Evolutionary conservation across 30 jellyfish, hydroid and myxozoan genomes (phyloP).

Genomic region (Rhopilema esculentum): DNA sequence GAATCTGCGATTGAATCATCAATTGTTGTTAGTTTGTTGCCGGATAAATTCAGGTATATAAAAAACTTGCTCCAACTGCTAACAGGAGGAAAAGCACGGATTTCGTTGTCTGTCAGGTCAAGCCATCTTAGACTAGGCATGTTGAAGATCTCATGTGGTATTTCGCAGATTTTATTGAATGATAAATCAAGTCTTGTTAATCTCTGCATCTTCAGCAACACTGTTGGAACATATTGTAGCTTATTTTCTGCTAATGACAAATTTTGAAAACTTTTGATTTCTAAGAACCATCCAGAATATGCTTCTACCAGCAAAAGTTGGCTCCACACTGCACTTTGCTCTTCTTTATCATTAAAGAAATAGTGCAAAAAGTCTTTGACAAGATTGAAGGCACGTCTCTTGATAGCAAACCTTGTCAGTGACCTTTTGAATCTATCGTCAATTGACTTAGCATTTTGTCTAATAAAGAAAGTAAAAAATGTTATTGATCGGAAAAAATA

Average conservation of each 20-base stretch:
- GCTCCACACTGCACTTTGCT: not conserved
- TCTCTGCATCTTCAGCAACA: not conserved
- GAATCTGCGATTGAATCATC: not conserved
- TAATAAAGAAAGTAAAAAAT: not conserved
- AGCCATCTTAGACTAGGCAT: not conserved
- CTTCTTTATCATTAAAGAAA: not conserved
- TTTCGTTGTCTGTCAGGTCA: not conserved
- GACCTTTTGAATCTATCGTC: not conserved
- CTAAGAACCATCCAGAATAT: not conserved
- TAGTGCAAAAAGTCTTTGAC: not conserved
- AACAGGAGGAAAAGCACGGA: not conserved
- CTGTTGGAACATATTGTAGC: not conserved
- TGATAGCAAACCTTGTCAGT: not conserved
- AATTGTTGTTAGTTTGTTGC: not conserved
- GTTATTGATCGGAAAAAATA: too few species aligned
- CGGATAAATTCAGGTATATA: not conserved
- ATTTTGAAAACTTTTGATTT: not conserved
- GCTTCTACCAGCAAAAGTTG: not conserved
- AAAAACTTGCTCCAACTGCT: not conserved
- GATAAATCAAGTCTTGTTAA: not conserved
- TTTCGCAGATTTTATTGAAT: not conserved
- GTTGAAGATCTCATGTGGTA: not conserved
- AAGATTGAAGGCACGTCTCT: not conserved
- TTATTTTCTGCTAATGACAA: not conserved
- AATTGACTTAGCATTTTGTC: not conserved